Percentiles rank a stretch among this genome's conserved stretches.
Evolutionary conservation across 2,113 vertebrate genomes (phyloP).

Genomic region (Pollimyrus isidori): DNA sequence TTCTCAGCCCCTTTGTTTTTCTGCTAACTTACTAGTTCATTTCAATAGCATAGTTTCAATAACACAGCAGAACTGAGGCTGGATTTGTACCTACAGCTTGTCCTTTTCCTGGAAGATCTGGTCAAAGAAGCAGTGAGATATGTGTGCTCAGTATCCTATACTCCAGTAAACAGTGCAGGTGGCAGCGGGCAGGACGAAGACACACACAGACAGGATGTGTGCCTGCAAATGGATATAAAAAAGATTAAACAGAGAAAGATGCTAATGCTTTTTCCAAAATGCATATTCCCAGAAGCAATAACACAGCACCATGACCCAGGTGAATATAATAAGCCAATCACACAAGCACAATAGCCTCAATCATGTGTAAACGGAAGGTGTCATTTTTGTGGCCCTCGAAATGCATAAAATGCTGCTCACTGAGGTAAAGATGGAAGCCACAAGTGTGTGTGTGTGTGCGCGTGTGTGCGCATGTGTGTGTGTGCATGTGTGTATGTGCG

Average conservation of each 20-base stretch:
- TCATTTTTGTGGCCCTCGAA: slow-evolving; percentile 4
- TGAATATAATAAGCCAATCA: slow-evolving; percentile 4
- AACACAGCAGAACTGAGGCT: neutral
- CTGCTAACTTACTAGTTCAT: neutral
- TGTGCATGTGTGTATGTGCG: too few species aligned
- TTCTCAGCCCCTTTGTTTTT: neutral
- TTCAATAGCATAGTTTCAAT: neutral
- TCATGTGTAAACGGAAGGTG: slow-evolving; percentile 8
- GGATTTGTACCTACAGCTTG: neutral
- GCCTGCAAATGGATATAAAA: neutral
- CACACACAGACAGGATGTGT: neutral
- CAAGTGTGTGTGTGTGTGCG: neutral
- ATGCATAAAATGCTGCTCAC: neutral
- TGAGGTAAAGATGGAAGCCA: neutral
- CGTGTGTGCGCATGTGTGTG: too few species aligned
- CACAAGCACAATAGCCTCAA: slow-evolving; percentile 10
- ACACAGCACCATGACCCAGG: neutral
- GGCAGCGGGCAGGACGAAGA: neutral
- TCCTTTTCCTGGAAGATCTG: neutral
- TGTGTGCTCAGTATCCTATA: neutral
- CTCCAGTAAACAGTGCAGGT: neutral
- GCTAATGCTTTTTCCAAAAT: neutral
- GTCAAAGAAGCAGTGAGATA: neutral
- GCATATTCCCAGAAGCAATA: neutral
- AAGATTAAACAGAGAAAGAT: neutral